These are phyloP conservation scores for Antheraea pernyi DNA, from an alignment of 1,140 invertebrate genomes.

Conservation along the genomic window DNA sequence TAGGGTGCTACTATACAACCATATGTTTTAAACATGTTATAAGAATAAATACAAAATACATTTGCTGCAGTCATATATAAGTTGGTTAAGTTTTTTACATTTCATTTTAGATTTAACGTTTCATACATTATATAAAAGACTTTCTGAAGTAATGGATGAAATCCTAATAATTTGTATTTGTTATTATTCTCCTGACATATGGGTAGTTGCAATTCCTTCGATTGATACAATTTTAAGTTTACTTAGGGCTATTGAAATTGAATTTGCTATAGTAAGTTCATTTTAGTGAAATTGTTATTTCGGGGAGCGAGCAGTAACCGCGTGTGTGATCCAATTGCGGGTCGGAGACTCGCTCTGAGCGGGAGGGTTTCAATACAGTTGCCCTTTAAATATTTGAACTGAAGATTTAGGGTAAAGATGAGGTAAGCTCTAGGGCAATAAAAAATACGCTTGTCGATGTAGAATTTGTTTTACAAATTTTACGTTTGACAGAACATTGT, in stretches of 20 bases:
- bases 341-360: conserved; percentile 32
- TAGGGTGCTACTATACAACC: no score
- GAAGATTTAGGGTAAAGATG: conserved; percentile 31
- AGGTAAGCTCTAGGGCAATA: neutral
- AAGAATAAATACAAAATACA: no score
- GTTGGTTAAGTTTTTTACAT: no score
- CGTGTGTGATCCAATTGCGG: conserved; percentile 73
- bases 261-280: conserved; percentile 67
- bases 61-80: no score
- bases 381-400: conserved; percentile 72
- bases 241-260: conserved; percentile 60
- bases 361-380: conserved; percentile 56
- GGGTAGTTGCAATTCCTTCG: conserved; percentile 4
- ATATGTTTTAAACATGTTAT: no score
- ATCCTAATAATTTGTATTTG: neutral
- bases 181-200: neutral
- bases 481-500: no score
- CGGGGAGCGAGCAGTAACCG: conserved; percentile 45
- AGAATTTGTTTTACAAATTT: neutral
- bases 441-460: neutral
- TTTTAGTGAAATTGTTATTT: conserved; percentile 56
- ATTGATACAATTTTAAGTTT: conserved; percentile 62
- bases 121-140: no score
- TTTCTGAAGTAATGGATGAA: no score
- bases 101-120: no score